These are phyloP conservation scores for Troglohyphantes excavatus DNA, from an alignment of 2,888 invertebrate genomes.

Conservation along the genomic window DNA sequence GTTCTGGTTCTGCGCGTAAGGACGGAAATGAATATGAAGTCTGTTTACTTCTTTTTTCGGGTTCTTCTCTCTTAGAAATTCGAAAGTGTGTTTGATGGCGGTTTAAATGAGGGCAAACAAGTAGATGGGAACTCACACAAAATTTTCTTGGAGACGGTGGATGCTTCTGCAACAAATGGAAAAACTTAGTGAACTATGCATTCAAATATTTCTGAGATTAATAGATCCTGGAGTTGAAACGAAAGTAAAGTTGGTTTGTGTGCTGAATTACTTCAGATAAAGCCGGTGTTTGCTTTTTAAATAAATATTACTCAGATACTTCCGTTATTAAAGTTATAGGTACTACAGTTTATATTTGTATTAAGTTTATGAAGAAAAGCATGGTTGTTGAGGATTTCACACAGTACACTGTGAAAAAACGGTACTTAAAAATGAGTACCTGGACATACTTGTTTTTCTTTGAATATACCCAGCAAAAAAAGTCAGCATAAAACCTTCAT, in stretches of 20 bases:
- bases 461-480: no score
- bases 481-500: no score
- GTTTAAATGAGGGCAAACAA: conserved; percentile 24
- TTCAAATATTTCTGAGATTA: conserved; percentile 38
- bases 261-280: background rate
- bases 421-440: no score
- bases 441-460: no score
- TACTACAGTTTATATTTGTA: background rate
- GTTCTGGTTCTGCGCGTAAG: background rate
- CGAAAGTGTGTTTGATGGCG: conserved; percentile 13
- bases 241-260: background rate
- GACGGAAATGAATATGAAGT: conserved; percentile 45
- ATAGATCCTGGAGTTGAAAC: conserved; percentile 1
- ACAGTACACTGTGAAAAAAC: no score
- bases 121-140: conserved; percentile 15
- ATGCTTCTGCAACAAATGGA: conserved; percentile 20
- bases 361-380: no score
- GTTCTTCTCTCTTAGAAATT: background rate
- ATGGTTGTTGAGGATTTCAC: no score
- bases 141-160: conserved; percentile 1
- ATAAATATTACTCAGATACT: conserved; percentile 1
- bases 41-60: conserved; percentile 5
- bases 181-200: conserved; percentile 15
- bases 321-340: background rate
- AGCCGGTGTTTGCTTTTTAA: background rate